Evolutionary conservation across 1,140 invertebrate genomes (phyloP).

Genomic region (Aphaenogaster rudis): DNA sequence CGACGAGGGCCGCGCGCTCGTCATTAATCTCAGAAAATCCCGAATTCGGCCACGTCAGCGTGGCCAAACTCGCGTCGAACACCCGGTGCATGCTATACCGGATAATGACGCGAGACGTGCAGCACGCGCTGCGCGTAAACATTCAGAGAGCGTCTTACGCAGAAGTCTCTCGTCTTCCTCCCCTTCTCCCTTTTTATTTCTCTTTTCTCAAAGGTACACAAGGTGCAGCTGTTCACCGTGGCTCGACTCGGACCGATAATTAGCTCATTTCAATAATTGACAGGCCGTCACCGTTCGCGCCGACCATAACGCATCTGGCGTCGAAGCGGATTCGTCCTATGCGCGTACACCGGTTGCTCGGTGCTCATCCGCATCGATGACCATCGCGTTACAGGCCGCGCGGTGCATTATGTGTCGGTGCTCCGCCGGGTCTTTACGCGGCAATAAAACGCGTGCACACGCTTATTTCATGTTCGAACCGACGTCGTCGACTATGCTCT

Average conservation of each 20-base stretch:
- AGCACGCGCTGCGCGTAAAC: conserved; percentile 69
- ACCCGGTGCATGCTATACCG: conserved; percentile 59
- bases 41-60: conserved; percentile 52
- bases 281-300: conserved; percentile 75
- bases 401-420: conserved; percentile 68
- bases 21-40: conserved; percentile 62
- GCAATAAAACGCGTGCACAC: conserved; percentile 81
- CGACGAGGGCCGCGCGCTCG: conserved; percentile 28
- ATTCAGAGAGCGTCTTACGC: not conserved
- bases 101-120: conserved; percentile 70
- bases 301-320: conserved; percentile 83
- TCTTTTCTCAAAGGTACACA: conserved; percentile 26
- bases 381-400: conserved; percentile 25
- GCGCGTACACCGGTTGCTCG: conserved; percentile 18
- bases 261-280: conserved; percentile 87
- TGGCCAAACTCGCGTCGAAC: conserved; percentile 53
- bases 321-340: not conserved
- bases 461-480: conserved; percentile 70
- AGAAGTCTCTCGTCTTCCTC: conserved; percentile 18
- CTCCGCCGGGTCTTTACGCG: conserved; percentile 80
- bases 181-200: not conserved
- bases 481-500: conserved; percentile 43
- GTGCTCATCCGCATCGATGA: conserved; percentile 55
- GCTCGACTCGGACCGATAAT: conserved; percentile 80
- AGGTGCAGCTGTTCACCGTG: conserved; percentile 75